Evolutionary conservation across 2,113 vertebrate species (phyloP), one percentile per base, ranked within the genome.

Genomic region (Albula glossodonta): DNA sequence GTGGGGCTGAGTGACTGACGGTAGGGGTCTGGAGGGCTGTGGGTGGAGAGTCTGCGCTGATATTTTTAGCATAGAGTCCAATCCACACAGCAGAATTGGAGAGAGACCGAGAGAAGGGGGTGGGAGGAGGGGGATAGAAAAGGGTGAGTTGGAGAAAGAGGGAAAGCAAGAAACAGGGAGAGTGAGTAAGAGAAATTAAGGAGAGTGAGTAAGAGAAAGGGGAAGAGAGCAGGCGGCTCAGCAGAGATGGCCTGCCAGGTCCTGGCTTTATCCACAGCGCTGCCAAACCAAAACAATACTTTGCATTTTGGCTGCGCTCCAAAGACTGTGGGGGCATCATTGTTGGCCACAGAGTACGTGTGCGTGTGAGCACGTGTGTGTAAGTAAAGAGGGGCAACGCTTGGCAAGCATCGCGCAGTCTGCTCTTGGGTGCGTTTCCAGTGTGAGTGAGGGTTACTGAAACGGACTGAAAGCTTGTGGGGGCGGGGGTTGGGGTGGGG

Each of bases 271-370:
- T 70, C 63, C 63, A 70, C 63, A 49, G 10, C 22, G 25, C 77
- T 31, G 10, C 77, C 57, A 83, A 87, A 78, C 82, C 57, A 77
- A 53, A 86, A 78, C 81, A 83, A 82, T 41, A n/a, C 48, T 9
- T 56, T 48, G n/a, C 25, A 82, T 66, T 81, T 56, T 51, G 85
- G 85, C 80, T 0, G 4, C 50, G 9, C 4, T 78, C 80, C 85
- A 86, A 5, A 52, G 70, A 51, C 15, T 80, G 60, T 19, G 51
- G 80, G 49, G 85, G 49, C 60, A 52, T 79, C 53, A 51, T 74
- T n/a, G 49, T 52, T 17, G 51, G 19, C 63, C 31, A 78, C 78
- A 51, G 25, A 81, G 82, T 81, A 48, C 70, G 83, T 56, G 31
- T 79, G 77, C 50, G 74, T 78, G 83, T 77, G 63, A 51, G 63